phyloP scores from a whole-genome alignment of 1,140 invertebrate species.

The Pseudachorutes palmiensis region DNA sequence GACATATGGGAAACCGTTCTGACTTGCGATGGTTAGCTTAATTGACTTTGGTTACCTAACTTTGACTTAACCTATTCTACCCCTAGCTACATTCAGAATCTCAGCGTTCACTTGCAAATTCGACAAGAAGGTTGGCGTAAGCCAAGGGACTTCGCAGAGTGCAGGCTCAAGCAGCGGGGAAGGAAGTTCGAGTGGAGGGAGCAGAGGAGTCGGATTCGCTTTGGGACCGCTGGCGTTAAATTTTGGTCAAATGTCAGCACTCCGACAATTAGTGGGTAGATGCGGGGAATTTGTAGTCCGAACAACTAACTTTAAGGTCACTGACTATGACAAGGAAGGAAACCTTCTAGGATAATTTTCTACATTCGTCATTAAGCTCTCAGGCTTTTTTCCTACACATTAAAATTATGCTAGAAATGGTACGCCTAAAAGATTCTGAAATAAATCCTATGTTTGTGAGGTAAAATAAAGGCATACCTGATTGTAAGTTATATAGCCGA shows the following conservation, averaged over 20 bases:
- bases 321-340: background rate
- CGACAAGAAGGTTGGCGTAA: slow-evolving; percentile 3
- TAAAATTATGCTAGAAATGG: too few species aligned
- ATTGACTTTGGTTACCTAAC: too few species aligned
- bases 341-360: background rate
- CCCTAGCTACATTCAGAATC: background rate
- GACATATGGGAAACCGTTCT: slow-evolving; percentile 15
- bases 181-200: background rate
- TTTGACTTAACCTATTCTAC: too few species aligned
- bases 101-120: slow-evolving; percentile 13
- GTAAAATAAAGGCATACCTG: too few species aligned
- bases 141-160: background rate
- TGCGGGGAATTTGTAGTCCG: slow-evolving; percentile 13
- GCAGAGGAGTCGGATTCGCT: background rate
- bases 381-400: too few species aligned
- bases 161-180: slow-evolving; percentile 4
- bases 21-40: too few species aligned
- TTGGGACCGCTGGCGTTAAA: background rate
- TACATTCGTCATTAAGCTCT: too few species aligned
- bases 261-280: slow-evolving; percentile 17
- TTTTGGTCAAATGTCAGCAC: background rate
- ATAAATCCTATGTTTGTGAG: too few species aligned
- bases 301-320: slow-evolving; percentile 10
- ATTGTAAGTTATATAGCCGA: too few species aligned
- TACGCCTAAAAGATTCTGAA: too few species aligned